Conservation (phyloP, 2,113 vertebrate genomes). For the Sigmodon hispidus region DNA sequence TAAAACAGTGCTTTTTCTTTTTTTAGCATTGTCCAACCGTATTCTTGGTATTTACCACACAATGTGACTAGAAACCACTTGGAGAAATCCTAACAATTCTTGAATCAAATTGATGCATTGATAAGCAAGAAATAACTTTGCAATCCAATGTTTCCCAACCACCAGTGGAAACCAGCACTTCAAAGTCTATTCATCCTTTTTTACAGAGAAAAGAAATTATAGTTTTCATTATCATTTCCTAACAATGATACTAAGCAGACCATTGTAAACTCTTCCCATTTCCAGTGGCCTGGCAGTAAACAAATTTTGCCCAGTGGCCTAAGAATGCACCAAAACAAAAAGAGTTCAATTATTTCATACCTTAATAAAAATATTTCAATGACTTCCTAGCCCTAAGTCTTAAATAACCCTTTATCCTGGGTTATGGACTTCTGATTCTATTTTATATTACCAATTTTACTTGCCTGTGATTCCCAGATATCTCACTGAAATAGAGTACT, state of each 20-base stretch:
- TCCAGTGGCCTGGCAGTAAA: conserved; percentile 11
- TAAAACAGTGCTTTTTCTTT: background rate
- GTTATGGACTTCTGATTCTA: conserved; percentile 19
- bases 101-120: background rate
- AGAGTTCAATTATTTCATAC: background rate
- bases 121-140: conserved; percentile 12
- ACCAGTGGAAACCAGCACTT: background rate
- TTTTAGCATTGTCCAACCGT: background rate
- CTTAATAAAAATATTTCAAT: background rate
- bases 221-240: conserved; percentile 45
- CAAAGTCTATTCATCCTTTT: conserved; percentile 8
- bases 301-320: background rate
- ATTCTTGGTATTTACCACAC: background rate
- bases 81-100: background rate
- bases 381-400: background rate
- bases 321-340: conserved; percentile 24
- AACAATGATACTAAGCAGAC: background rate
- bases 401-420: background rate
- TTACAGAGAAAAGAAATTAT: conserved; percentile 8
- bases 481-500: conserved; percentile 42
- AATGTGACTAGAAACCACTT: background rate
- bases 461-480: conserved; percentile 44
- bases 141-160: background rate
- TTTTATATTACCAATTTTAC: conserved; percentile 39
- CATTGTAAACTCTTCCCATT: conserved; percentile 21